Evolutionary conservation across 2,797 vertebrate genomes (phyloP).

Genomic region (Acipenser ruthenus): DNA sequence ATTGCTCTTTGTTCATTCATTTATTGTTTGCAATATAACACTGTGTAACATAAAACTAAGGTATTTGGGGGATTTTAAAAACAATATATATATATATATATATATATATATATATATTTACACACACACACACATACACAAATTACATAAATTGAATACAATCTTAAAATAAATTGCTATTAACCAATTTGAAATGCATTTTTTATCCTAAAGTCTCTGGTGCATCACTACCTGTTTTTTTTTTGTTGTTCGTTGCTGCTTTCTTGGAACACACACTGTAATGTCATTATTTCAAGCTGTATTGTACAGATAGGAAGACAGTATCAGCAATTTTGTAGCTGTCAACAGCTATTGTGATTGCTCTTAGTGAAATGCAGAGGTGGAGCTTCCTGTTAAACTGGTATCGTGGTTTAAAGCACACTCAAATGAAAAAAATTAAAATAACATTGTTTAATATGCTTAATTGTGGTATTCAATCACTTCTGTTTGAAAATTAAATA

Average conservation of each 20-base stretch:
- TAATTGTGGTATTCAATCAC: no score
- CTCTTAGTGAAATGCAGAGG: conserved; percentile 22
- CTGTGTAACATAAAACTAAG: no score
- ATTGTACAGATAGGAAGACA: conserved; percentile 33
- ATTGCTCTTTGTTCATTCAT: no score
- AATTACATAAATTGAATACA: no score
- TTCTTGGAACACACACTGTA: conserved; percentile 21
- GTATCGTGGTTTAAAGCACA: conserved; percentile 2
- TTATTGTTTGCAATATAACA: no score
- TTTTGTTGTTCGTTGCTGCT: conserved; percentile 21
- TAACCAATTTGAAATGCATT: neutral
- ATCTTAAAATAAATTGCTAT: neutral
- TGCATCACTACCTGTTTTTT: conserved; percentile 10
- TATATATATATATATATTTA: no score
- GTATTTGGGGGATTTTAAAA: no score
- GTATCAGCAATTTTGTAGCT: conserved; percentile 24
- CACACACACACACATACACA: no score
- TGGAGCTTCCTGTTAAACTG: conserved; percentile 36
- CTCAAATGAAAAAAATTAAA: neutral
- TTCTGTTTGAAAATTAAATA: no score
- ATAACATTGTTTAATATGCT: no score
- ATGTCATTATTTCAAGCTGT: conserved; percentile 32
- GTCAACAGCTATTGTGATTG: conserved; percentile 21
- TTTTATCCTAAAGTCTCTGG: neutral
- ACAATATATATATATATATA: no score